Conservation (phyloP, 2,113 vertebrate genomes). For the Dromiciops gliroides region DNA sequence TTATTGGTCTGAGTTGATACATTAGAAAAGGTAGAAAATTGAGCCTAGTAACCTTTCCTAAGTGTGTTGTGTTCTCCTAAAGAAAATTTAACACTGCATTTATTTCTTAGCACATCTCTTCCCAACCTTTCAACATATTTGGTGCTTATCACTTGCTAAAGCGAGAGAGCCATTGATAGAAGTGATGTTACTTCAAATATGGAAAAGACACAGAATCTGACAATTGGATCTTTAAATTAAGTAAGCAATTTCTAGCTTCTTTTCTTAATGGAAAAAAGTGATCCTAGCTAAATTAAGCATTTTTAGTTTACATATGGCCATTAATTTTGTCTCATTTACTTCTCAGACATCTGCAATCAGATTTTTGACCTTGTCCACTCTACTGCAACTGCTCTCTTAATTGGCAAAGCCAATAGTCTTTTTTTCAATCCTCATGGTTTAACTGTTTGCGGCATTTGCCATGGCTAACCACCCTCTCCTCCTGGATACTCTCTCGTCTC, state of each 20-base stretch:
- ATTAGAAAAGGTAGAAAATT: constrained; percentile 24
- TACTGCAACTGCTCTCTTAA: no score
- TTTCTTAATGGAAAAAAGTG: constrained; percentile 46
- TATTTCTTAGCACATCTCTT: constrained; percentile 40
- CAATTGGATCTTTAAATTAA: constrained; percentile 44
- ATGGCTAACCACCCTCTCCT: no score
- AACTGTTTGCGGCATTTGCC: no score
- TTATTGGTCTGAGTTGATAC: constrained; percentile 15
- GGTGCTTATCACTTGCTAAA: constrained; percentile 23
- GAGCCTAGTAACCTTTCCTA: constrained; percentile 35
- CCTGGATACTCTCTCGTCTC: no score
- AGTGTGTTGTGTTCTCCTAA: background rate
- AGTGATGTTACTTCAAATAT: background rate
- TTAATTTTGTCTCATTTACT: background rate
- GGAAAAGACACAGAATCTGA: constrained; percentile 22
- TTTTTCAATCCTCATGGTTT: no score
- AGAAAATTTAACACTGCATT: constrained; percentile 29
- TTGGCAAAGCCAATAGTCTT: no score
- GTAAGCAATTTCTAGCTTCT: constrained; percentile 23
- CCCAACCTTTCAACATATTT: constrained; percentile 10
- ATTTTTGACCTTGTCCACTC: background rate
- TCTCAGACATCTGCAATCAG: background rate
- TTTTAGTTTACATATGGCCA: background rate
- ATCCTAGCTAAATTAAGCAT: background rate
- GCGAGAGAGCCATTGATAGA: constrained; percentile 23